Percentiles rank a stretch among this genome's conserved stretches.
Conservation (phyloP, 2,113 vertebrate species). For the Eolophus roseicapilla region DNA sequence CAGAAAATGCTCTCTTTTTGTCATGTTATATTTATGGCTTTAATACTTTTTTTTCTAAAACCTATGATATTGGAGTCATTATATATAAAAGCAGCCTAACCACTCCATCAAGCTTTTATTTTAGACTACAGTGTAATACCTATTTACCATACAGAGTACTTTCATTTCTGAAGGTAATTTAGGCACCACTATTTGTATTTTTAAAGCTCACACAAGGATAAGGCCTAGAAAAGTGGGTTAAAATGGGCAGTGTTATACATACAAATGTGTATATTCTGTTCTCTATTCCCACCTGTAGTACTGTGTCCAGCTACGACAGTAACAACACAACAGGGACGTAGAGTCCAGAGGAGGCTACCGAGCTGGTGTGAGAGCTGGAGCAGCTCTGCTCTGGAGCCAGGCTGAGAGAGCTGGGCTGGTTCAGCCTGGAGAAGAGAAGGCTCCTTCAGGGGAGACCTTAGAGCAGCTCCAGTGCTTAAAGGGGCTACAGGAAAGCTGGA, state of each 20-base stretch:
- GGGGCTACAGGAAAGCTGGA: too few relatives aligned
- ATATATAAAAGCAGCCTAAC: background rate
- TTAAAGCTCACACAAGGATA: background rate
- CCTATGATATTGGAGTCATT: background rate
- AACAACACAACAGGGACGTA: background rate
- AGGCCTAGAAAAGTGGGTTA: background rate
- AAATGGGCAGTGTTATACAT: background rate
- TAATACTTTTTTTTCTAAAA: background rate
- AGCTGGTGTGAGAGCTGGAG: background rate
- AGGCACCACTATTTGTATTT: background rate
- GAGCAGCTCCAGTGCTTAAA: too few relatives aligned
- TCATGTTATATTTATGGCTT: background rate
- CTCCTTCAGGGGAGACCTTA: background rate
- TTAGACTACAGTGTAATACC: background rate
- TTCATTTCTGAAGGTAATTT: background rate
- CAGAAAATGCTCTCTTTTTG: background rate
- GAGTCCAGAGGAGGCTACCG: background rate
- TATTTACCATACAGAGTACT: background rate
- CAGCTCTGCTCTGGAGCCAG: background rate
- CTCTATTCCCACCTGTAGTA: background rate
- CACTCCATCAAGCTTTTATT: background rate
- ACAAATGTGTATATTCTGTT: background rate
- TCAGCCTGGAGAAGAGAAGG: background rate
- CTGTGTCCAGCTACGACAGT: background rate
- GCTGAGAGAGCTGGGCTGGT: background rate